phyloP scores from a whole-genome alignment of 2,888 invertebrate genomes.

The Tachina fera region DNA sequence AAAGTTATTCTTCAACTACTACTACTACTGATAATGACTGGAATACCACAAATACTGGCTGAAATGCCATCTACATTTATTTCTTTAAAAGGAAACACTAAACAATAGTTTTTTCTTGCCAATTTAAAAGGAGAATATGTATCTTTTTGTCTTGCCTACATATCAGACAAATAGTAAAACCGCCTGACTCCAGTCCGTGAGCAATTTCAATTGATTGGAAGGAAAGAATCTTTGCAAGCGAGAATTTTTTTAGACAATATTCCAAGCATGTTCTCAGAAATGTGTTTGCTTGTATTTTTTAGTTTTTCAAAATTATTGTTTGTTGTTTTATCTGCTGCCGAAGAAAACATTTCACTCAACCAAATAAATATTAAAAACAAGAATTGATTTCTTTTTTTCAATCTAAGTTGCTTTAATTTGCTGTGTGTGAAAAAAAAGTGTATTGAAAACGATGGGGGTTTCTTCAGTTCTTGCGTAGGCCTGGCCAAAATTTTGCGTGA shows the following conservation, averaged over 20 bases:
- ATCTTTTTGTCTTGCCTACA: not conserved
- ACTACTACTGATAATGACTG: constrained; percentile 51
- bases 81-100: not conserved
- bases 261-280: constrained; percentile 10
- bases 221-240: constrained; percentile 3
- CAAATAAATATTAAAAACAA: constrained; percentile 4
- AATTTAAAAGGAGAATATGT: constrained; percentile 9
- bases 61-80: constrained; percentile 1
- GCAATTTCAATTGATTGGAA: constrained; percentile 29
- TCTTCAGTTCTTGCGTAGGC: constrained; percentile 27
- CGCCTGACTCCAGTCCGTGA: not conserved
- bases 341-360: not conserved
- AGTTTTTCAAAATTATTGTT: not conserved
- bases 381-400: constrained; percentile 4
- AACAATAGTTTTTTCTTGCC: constrained; percentile 2
- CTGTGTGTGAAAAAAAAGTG: not conserved
- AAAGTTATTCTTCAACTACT: constrained; percentile 36
- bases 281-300: not conserved
- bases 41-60: constrained; percentile 37
- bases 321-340: constrained; percentile 3
- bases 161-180: not conserved
- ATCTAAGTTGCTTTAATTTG: not conserved
- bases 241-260: constrained; percentile 29
- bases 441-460: constrained; percentile 3
- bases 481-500: not conserved